Base-by-base conservation (phyloP, 2,113 vertebrate species). In the Ia io region DNA sequence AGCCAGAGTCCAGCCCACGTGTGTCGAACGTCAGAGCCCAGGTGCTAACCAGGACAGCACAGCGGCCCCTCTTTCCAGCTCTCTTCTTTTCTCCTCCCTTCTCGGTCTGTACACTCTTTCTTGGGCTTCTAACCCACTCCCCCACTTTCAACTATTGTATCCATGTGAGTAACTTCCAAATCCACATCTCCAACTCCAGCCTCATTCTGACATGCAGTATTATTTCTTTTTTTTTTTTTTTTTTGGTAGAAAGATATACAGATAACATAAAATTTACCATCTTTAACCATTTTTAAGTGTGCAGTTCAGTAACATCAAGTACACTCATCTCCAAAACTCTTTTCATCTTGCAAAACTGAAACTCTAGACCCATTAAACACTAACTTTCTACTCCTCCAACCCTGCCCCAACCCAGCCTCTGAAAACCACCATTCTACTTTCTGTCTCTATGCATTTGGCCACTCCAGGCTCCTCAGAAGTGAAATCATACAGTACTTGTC, bases 271-370 rank as follows among this genome's bases (percentile, higher is more conserved):
- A 32, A 44, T 53, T 18, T 20, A 42, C 49, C 40, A 12, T 30
- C 44, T 71, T 53, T 32, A 32, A 32, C n/a, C 47, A 32, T 44
- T 17, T 88, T 73, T 71, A 61, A 61, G 28, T 65, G 5, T 51
- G 40, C 30, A 9, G 20, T 12, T 85, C 73, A 40, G 73, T 28
- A 14, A 30, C 65, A 49, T 28, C 3, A 87, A 65, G 28, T 23
- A n/a, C 37, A 49, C 25, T 90, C 6, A 1, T 2, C 42, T 65
- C 63, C 25, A 88, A 53, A 89, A 86, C 28, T 30, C 51, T 70
- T 88, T 67, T 78, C 22, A 44, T 78, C 65, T 80, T 69, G 56
- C 79, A 85, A 74, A 79, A 69, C 79, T 37, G 74, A 92, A 92
- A 73, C 53, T 20, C 22, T 78, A 4, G 28, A 18, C 28, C 47